A percentile compares a stretch with the other conserved stretches of the same genome.
phyloP scores from a whole-genome alignment of 2,888 invertebrate genomes.

The Diabrotica balteata region DNA sequence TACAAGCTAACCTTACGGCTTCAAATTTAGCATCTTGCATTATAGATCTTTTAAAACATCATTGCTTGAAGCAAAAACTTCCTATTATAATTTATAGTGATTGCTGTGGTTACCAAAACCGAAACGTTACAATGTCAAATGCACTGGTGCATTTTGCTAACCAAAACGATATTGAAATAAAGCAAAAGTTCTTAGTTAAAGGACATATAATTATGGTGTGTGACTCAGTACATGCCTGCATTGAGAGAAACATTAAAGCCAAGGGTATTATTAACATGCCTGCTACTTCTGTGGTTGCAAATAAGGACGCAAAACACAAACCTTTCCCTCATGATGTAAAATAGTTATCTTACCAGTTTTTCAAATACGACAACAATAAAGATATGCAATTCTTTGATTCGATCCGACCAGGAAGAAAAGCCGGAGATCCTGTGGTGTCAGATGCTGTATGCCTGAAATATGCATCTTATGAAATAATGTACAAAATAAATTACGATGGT shows the following conservation, averaged over 20 bases:
- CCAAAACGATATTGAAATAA: neutral
- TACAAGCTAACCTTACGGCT: neutral
- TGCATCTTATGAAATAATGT: neutral
- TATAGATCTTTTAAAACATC: neutral
- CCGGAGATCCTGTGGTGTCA: neutral
- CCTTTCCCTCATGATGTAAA: neutral
- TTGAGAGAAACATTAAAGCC: neutral
- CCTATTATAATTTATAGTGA: neutral
- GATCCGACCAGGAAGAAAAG: neutral
- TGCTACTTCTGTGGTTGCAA: neutral
- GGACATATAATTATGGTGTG: neutral
- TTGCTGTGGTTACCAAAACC: neutral
- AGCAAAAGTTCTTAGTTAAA: neutral
- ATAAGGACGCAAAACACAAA: slow-evolving; percentile 7
- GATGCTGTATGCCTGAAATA: neutral
- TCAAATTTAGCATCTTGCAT: neutral
- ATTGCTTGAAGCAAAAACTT: neutral
- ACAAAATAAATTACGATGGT: neutral
- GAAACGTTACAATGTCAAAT: neutral
- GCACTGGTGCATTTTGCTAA: neutral
- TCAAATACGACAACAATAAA: neutral
- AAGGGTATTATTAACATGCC: neutral
- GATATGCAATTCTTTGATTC: too few species aligned
- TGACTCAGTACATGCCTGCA: neutral
- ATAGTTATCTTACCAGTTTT: neutral